Conservation (phyloP, 2,888 invertebrate species). For the Brachypterus glaber region DNA sequence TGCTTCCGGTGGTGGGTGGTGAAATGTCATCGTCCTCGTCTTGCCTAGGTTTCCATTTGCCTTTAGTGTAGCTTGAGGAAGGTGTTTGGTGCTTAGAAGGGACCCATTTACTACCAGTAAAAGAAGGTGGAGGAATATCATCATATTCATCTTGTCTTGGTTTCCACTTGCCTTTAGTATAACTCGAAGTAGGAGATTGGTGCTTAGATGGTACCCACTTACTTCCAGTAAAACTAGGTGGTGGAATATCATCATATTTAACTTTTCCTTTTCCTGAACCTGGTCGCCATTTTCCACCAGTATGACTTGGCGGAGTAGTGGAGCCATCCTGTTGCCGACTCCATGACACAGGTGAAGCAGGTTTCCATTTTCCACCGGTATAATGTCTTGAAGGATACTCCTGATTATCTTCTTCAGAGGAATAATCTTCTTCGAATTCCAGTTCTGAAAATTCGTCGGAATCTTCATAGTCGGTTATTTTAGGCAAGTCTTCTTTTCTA, state of each 20-base stretch:
- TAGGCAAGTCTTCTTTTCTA: slow-evolving; percentile 43
- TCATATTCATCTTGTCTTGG: slow-evolving; percentile 15
- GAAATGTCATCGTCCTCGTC: slow-evolving; percentile 17
- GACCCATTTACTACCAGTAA: slow-evolving; percentile 54
- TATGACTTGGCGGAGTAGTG: not conserved
- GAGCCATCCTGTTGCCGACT: slow-evolving; percentile 20
- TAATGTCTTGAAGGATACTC: slow-evolving; percentile 47
- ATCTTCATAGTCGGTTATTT: slow-evolving; percentile 40
- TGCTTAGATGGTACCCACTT: slow-evolving; percentile 45
- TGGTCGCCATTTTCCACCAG: slow-evolving; percentile 56
- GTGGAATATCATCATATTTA: slow-evolving; percentile 14
- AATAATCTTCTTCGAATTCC: slow-evolving; percentile 30
- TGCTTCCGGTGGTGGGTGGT: slow-evolving; percentile 11
- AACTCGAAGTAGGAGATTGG: slow-evolving; percentile 33
- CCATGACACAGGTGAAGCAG: slow-evolving; percentile 43
- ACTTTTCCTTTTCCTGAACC: slow-evolving; percentile 17
- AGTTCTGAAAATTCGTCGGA: slow-evolving; percentile 28
- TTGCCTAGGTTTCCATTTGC: slow-evolving; percentile 51
- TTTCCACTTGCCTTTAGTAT: slow-evolving; percentile 47
- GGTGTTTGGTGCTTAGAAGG: slow-evolving; percentile 23
- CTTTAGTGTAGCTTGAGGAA: slow-evolving; percentile 46
- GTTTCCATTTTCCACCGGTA: slow-evolving; percentile 69
- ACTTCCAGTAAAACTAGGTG: slow-evolving; percentile 46
- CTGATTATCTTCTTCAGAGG: slow-evolving; percentile 38
- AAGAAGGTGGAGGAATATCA: slow-evolving; percentile 21